A percentile compares a stretch with the other conserved stretches of the same genome.
Conservation (phyloP, 2,888 invertebrate species). For the Graphium colonna region DNA sequence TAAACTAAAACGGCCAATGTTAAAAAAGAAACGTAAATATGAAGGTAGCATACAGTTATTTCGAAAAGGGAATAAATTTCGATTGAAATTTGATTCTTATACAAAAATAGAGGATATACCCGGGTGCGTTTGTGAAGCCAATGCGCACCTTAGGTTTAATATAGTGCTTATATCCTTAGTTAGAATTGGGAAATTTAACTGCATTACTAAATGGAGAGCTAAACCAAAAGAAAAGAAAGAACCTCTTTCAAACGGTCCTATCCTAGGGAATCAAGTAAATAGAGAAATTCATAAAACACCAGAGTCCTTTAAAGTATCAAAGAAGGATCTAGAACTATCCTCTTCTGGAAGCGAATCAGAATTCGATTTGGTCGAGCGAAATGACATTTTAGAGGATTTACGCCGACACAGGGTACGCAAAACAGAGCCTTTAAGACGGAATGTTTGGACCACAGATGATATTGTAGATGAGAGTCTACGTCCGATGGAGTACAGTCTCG, state of each 20-base stretch:
- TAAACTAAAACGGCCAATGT: neutral
- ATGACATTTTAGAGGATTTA: slow-evolving; percentile 52
- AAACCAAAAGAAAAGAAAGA: slow-evolving; percentile 16
- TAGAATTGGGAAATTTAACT: slow-evolving; percentile 30
- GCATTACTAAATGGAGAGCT: slow-evolving; percentile 52
- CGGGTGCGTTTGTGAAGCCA: slow-evolving; percentile 42
- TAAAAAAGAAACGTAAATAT: slow-evolving; percentile 20
- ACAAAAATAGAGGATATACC: slow-evolving; percentile 41
- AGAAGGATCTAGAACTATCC: slow-evolving; percentile 56
- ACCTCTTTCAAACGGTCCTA: no score
- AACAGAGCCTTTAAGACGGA: slow-evolving; percentile 41
- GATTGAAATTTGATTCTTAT: slow-evolving; percentile 40
- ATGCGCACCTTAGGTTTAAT: slow-evolving; percentile 43
- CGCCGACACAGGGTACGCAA: slow-evolving; percentile 54
- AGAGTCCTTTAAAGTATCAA: slow-evolving; percentile 44
- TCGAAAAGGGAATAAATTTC: slow-evolving; percentile 37
- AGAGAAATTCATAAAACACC: slow-evolving; percentile 32
- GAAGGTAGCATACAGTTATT: neutral
- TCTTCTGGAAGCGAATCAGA: slow-evolving; percentile 63
- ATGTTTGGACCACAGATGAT: slow-evolving; percentile 42
- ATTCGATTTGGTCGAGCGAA: slow-evolving; percentile 38
- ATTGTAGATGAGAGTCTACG: slow-evolving; percentile 57
- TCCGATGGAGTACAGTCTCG: slow-evolving; percentile 71
- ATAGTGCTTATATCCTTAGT: slow-evolving; percentile 44
- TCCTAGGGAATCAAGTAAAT: neutral